Evolutionary conservation across 2,888 invertebrate species (phyloP).

Genomic region (Hedya salicella): DNA sequence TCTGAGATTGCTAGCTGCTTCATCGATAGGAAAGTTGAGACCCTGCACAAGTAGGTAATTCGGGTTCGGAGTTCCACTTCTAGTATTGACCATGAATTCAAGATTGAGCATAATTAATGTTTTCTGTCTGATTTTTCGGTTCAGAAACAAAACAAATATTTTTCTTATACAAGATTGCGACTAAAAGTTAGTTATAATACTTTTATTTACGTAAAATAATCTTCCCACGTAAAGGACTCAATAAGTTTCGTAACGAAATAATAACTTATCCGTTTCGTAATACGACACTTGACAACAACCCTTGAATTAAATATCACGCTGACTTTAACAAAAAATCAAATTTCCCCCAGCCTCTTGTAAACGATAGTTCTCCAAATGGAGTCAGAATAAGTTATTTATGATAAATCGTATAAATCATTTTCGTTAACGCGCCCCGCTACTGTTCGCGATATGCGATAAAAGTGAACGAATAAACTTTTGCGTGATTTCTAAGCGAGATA

Average conservation of each 20-base stretch:
- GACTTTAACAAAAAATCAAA: constrained; percentile 50
- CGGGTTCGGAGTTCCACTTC: too few species aligned
- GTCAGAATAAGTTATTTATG: constrained; percentile 81
- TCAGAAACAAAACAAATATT: too few species aligned
- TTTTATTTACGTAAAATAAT: too few species aligned
- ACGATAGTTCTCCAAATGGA: constrained; percentile 73
- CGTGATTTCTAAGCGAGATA: constrained; percentile 79
- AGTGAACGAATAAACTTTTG: constrained; percentile 81
- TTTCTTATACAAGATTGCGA: too few species aligned
- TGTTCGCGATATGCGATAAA: constrained; percentile 67
- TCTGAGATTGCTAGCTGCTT: too few species aligned
- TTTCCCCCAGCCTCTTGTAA: constrained; percentile 57
- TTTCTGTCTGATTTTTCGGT: too few species aligned
- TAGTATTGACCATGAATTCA: too few species aligned
- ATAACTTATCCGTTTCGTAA: constrained; percentile 32
- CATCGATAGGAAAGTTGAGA: too few species aligned
- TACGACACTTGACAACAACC: constrained; percentile 32
- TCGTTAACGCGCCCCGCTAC: constrained; percentile 70
- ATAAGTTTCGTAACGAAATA: constrained; percentile 3
- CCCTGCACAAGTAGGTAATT: too few species aligned
- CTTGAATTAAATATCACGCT: constrained; percentile 35
- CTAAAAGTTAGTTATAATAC: too few species aligned
- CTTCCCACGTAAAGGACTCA: background rate
- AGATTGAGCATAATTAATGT: too few species aligned
- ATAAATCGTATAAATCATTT: constrained; percentile 84